These are phyloP conservation scores for Neoarius graeffei DNA, from an alignment of 2,113 vertebrate species.

Conservation along the genomic window DNA sequence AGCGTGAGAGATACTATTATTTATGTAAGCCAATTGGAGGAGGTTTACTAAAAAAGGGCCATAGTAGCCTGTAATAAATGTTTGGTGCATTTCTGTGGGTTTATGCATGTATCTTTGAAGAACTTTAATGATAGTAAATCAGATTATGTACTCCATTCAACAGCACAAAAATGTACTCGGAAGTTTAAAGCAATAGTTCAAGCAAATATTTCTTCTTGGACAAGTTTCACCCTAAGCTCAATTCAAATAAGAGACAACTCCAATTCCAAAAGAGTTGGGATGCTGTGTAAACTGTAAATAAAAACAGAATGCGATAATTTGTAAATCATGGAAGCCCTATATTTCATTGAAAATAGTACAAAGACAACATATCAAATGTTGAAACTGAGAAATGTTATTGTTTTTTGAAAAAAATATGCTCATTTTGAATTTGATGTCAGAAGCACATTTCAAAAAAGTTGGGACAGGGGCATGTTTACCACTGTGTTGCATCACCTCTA, in stretches of 20 bases:
- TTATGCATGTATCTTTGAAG: constrained; percentile 25
- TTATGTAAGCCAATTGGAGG: not conserved
- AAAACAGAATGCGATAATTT: too few species aligned
- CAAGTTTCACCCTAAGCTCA: not conserved
- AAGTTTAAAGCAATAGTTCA: not conserved
- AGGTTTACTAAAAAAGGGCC: not conserved
- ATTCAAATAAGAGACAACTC: not conserved
- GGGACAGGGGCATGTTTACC: too few species aligned
- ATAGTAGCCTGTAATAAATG: not conserved
- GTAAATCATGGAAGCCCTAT: too few species aligned
- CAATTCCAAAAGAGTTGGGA: too few species aligned
- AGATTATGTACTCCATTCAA: not conserved
- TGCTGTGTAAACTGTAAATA: too few species aligned
- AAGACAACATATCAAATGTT: too few species aligned
- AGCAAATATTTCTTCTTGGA: not conserved
- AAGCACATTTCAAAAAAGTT: too few species aligned
- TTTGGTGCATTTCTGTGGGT: not conserved
- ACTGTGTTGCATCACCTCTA: too few species aligned
- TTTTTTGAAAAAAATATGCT: too few species aligned
- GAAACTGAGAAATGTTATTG: too few species aligned
- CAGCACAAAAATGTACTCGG: not conserved
- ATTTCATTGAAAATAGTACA: too few species aligned
- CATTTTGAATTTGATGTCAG: too few species aligned
- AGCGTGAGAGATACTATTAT: constrained; percentile 16
- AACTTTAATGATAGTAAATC: constrained; percentile 56